These are phyloP conservation scores for Nomada fabriciana DNA, from an alignment of 2,888 invertebrate species.

Conservation along the genomic window DNA sequence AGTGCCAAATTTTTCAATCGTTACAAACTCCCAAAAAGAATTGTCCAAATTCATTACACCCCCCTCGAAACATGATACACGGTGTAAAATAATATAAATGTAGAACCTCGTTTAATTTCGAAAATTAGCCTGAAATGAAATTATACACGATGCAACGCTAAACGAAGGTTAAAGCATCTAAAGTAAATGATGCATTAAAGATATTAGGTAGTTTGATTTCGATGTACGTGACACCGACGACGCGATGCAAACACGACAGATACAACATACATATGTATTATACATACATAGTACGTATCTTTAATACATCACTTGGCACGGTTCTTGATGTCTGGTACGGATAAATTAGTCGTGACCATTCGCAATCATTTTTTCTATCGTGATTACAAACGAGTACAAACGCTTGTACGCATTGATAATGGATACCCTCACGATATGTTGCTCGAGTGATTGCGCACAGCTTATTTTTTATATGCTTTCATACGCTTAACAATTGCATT, in stretches of 20 bases:
- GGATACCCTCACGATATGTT: constrained; percentile 49
- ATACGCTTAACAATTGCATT: constrained; percentile 7
- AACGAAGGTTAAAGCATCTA: constrained; percentile 5
- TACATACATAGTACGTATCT: constrained; percentile 47
- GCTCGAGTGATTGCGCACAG: constrained; percentile 24
- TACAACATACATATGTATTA: neutral
- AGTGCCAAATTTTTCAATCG: neutral
- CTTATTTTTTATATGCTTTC: constrained; percentile 2
- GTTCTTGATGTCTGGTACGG: constrained; percentile 65
- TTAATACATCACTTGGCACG: constrained; percentile 79
- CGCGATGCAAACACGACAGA: constrained; percentile 37
- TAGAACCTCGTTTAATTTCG: constrained; percentile 1
- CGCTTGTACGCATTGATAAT: constrained; percentile 34
- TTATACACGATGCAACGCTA: constrained; percentile 18
- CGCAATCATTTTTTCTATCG: constrained; percentile 36
- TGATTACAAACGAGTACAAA: constrained; percentile 46
- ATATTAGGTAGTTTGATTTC: constrained; percentile 36
- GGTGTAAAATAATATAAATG: constrained; percentile 10
- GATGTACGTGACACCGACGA: constrained; percentile 22
- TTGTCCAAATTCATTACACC: neutral
- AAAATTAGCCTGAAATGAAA: neutral
- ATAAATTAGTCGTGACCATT: constrained; percentile 36
- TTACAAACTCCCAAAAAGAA: constrained; percentile 11
- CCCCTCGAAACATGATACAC: neutral
- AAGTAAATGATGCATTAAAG: constrained; percentile 57